A percentile compares a stretch with the other conserved stretches of the same genome.
phyloP scores from a whole-genome alignment of 2,113 vertebrate species.

The Barbus barbus region DNA sequence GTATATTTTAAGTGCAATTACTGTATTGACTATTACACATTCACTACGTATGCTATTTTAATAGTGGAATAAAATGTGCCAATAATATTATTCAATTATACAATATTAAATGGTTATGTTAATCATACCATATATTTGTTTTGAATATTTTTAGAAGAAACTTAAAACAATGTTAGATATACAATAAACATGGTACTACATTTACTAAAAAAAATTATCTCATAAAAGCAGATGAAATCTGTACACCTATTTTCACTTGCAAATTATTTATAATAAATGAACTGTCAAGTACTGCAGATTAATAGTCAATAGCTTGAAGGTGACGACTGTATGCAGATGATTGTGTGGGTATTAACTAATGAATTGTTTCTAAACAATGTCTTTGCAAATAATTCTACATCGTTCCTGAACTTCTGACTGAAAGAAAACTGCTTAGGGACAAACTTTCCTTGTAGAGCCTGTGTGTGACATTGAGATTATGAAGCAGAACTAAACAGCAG shows the following conservation, averaged over 20 bases:
- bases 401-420: not conserved
- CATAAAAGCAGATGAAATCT: not conserved
- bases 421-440: not conserved
- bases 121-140: not conserved
- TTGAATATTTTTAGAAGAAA: not conserved
- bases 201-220: not conserved
- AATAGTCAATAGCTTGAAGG: not conserved
- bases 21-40: no score
- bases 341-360: not conserved
- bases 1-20: not conserved
- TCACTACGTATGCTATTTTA: not conserved
- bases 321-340: not conserved
- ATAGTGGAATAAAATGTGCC: not conserved
- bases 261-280: not conserved
- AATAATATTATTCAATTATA: not conserved
- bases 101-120: not conserved
- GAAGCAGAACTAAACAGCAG: conserved; percentile 29
- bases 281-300: not conserved
- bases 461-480: conserved; percentile 13
- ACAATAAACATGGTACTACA: not conserved
- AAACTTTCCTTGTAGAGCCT: not conserved
- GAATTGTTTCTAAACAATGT: not conserved
- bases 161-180: not conserved
- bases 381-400: not conserved
- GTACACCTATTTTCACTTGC: not conserved